Evolutionary conservation across 2,113 vertebrate genomes (phyloP).

Genomic region (Noctilio leporinus): DNA sequence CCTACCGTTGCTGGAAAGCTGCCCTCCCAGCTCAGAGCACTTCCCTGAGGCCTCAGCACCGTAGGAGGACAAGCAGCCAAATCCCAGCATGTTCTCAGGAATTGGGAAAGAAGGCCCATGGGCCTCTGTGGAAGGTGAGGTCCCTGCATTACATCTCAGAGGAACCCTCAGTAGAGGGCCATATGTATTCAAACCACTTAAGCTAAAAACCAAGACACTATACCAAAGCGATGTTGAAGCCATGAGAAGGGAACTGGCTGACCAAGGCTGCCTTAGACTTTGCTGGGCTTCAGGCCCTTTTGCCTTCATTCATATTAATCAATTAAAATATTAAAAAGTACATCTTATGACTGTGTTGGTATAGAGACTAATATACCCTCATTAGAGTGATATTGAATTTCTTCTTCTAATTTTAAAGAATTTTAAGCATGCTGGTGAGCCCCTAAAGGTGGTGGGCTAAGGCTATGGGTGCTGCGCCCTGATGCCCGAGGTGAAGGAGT

Average conservation of each 20-base stretch:
- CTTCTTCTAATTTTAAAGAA: not conserved
- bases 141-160: not conserved
- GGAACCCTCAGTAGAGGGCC: not conserved
- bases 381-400: not conserved
- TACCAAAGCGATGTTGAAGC: not conserved
- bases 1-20: not conserved
- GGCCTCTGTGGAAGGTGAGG: not conserved
- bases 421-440: not conserved
- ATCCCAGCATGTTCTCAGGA: not conserved
- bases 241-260: too few species aligned
- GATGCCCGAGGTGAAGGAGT: not conserved
- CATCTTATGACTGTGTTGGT: not conserved
- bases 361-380: not conserved
- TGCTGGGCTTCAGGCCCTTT: not conserved
- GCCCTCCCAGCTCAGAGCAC: not conserved
- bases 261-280: not conserved
- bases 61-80: too few species aligned
- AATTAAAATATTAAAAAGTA: not conserved
- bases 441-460: not conserved
- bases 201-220: not conserved
- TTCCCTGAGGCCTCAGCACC: not conserved
- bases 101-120: not conserved
- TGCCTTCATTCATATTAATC: not conserved
- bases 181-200: not conserved
- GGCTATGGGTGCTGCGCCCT: not conserved